Evolutionary conservation across 2,888 invertebrate genomes (phyloP), one percentile per base, ranked within the genome.

Genomic region (Urechis unicinctus): DNA sequence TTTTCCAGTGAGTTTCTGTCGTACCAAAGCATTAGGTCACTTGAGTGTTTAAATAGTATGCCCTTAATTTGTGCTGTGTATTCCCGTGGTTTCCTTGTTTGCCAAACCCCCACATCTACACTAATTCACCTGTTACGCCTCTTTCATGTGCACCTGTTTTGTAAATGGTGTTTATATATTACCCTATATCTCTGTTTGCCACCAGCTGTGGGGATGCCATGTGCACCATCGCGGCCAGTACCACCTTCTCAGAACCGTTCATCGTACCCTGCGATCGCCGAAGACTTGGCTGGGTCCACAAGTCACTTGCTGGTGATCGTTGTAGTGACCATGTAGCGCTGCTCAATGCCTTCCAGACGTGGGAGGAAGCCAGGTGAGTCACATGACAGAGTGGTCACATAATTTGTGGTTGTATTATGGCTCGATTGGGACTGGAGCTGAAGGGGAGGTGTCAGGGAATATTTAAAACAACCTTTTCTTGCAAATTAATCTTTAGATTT

Each of bases 311-410:
- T 2, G 96, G 95, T 0, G 86, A 85, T 53, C 82, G 92, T 48
- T 88, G 85, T 69, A 94, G 94, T 3, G 98, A 98, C 78, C 97
- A 97, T 73, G 87, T 96, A 21, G 95, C 96, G 3, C 87, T 95
- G 86, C 81, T 97, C 26, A 89, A 91, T 66, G 95, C 91, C 6
- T 92, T 89, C 72, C 90, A 94, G 80, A 75, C 79, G 43, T 85
- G 83, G 82, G 81, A 81, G 60, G 80, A 81, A 42, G 80, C 81
- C 4, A 74, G 79, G 64, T 77, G 36, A 13, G 36, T n/a, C n/a
- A n/a, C n/a, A 6, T 26, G 13, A 22, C 9, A 48, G 4, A n/a
- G 48, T 45, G 13, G 22, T 45, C 21, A 45, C 9, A 21, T 45
- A 22, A 6, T n/a, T n/a, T 9, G 36, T 36, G 36, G 36, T 36